Evolutionary conservation across 2,888 invertebrate species (phyloP).

Genomic region (Epistrophe eligans): DNA sequence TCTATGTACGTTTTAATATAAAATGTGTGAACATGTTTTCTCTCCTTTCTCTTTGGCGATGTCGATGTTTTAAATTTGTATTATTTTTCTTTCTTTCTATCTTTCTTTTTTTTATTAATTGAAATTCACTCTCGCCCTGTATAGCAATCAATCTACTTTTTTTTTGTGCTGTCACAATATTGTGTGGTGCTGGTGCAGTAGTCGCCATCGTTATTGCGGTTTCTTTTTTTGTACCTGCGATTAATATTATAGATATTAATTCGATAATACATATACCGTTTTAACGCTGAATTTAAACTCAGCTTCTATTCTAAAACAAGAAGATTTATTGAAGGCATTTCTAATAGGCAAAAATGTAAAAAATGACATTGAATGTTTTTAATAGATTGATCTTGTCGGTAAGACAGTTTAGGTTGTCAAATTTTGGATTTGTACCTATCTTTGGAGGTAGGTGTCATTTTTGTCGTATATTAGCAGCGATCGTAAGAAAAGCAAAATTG

Average conservation of each 20-base stretch:
- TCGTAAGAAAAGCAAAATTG: neutral
- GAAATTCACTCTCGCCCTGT: slow-evolving; percentile 71
- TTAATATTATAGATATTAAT: neutral
- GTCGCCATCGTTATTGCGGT: slow-evolving; percentile 37
- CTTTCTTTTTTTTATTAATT: slow-evolving; percentile 64
- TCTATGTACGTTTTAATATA: slow-evolving; percentile 67
- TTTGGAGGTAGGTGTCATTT: too few species aligned
- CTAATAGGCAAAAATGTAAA: too few species aligned
- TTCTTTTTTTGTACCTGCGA: slow-evolving; percentile 12
- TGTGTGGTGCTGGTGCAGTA: slow-evolving; percentile 7
- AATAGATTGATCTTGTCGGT: neutral
- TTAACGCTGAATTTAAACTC: neutral
- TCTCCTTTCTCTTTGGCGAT: slow-evolving; percentile 71
- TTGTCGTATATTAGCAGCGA: too few species aligned
- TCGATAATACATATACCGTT: too few species aligned
- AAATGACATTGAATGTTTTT: too few species aligned
- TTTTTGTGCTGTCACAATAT: slow-evolving; percentile 35
- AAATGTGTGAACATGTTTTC: slow-evolving; percentile 75
- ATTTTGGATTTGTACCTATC: neutral
- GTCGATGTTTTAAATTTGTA: slow-evolving; percentile 35
- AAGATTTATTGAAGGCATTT: too few species aligned
- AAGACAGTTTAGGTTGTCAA: neutral
- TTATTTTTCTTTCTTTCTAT: slow-evolving; percentile 32
- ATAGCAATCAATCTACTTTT: slow-evolving; percentile 67
- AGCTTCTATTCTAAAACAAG: neutral